Percentiles rank a stretch among this genome's conserved stretches.
phyloP scores from a whole-genome alignment of 1,140 invertebrate species.

The Forficula auricularia region DNA sequence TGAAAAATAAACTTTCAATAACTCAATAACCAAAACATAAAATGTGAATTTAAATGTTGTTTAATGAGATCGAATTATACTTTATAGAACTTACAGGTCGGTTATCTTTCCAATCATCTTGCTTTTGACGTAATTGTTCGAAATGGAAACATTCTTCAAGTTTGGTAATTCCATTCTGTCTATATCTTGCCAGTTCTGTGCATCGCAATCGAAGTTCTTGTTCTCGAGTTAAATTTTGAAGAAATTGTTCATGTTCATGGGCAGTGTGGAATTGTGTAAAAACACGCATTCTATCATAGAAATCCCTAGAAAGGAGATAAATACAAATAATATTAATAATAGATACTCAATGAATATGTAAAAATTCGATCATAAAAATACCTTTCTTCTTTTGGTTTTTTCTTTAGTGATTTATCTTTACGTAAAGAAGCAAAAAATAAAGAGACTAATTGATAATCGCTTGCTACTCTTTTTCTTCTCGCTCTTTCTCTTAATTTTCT shows the following conservation, averaged over 20 bases:
- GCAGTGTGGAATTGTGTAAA: slow-evolving; percentile 77
- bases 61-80: not conserved
- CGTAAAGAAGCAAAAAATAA: slow-evolving; percentile 48
- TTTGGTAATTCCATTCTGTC: slow-evolving; percentile 58
- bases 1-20: no score
- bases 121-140: slow-evolving; percentile 35
- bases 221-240: slow-evolving; percentile 61
- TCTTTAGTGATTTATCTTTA: slow-evolving; percentile 23
- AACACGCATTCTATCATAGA: slow-evolving; percentile 60
- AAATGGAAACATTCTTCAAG: slow-evolving; percentile 68
- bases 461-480: slow-evolving; percentile 66
- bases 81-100: slow-evolving; percentile 35
- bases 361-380: no score
- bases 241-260: slow-evolving; percentile 61
- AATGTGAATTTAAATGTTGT: no score
- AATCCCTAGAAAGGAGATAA: slow-evolving; percentile 34
- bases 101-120: slow-evolving; percentile 27
- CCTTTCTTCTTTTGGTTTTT: no score
- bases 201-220: slow-evolving; percentile 62
- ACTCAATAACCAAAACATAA: no score
- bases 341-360: no score
- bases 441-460: slow-evolving; percentile 69
- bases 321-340: no score
- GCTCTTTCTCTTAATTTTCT: slow-evolving; percentile 67
- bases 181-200: slow-evolving; percentile 63